Evolutionary conservation across 2,797 vertebrate genomes (phyloP).

Genomic region (Channa striata): DNA sequence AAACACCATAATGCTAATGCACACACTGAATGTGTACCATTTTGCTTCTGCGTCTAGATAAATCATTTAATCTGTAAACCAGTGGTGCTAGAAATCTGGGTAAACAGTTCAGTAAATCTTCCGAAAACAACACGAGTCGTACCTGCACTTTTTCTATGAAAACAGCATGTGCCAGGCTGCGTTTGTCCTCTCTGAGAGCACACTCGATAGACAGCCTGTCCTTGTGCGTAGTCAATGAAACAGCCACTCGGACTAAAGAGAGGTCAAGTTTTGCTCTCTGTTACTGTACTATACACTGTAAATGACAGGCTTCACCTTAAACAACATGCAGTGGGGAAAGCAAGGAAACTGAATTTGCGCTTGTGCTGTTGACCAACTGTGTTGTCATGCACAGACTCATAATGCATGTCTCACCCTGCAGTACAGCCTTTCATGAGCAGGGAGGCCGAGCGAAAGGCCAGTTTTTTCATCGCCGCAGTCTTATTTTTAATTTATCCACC

Average conservation of each 20-base stretch:
- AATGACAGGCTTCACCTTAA: constrained; percentile 19
- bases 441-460: too few species aligned
- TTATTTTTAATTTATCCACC: too few species aligned
- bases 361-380: too few species aligned
- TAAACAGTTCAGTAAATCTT: constrained; percentile 44
- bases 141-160: constrained; percentile 49
- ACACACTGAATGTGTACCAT: neutral
- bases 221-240: constrained; percentile 58
- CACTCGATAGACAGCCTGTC: constrained; percentile 72
- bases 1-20: constrained; percentile 43
- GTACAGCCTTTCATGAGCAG: too few species aligned
- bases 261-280: constrained; percentile 63
- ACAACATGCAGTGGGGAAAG: neutral
- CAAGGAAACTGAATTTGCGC: too few species aligned
- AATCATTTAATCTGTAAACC: constrained; percentile 35
- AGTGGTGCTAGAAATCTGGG: constrained; percentile 20
- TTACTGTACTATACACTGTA: constrained; percentile 42
- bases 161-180: constrained; percentile 45
- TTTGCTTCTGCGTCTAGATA: constrained; percentile 16
- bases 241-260: constrained; percentile 68
- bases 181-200: constrained; percentile 56
- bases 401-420: too few species aligned
- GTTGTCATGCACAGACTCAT: too few species aligned
- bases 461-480: too few species aligned
- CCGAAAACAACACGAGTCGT: constrained; percentile 51